These are phyloP conservation scores for Priocnemis perturbator DNA, from an alignment of 2,888 invertebrate genomes.

Conservation along the genomic window DNA sequence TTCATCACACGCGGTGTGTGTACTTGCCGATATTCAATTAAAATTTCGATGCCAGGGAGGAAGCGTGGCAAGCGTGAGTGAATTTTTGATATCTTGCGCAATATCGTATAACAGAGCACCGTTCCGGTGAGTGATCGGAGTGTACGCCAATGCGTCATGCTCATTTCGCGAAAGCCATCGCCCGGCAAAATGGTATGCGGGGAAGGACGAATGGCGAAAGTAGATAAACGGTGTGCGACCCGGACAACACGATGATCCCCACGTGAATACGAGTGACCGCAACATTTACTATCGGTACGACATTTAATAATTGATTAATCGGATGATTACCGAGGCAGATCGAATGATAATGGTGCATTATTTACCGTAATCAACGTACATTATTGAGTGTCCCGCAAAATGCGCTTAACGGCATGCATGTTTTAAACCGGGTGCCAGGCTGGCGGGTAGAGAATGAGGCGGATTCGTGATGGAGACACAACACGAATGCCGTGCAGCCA, in stretches of 20 bases:
- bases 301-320: slow-evolving; percentile 64
- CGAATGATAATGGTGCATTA: slow-evolving; percentile 62
- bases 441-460: no score
- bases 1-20: no score
- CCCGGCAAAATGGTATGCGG: slow-evolving; percentile 31
- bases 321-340: slow-evolving; percentile 59
- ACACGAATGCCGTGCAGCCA: neutral
- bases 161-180: slow-evolving; percentile 43
- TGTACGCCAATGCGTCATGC: slow-evolving; percentile 40
- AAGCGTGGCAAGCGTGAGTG: no score
- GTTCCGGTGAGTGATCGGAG: slow-evolving; percentile 39
- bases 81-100: neutral
- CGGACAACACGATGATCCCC: slow-evolving; percentile 33
- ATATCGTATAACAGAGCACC: neutral
- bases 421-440: slow-evolving; percentile 31
- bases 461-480: slow-evolving; percentile 2
- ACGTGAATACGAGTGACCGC: slow-evolving; percentile 35
- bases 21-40: no score
- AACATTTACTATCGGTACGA: slow-evolving; percentile 44
- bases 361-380: slow-evolving; percentile 52
- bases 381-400: slow-evolving; percentile 48
- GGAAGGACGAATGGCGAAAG: slow-evolving; percentile 51
- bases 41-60: no score
- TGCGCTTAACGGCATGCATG: slow-evolving; percentile 37
- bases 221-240: slow-evolving; percentile 50